Base-by-base conservation (phyloP, 2,888 invertebrate species). In the Branchipolynoe longqiensis region DNA sequence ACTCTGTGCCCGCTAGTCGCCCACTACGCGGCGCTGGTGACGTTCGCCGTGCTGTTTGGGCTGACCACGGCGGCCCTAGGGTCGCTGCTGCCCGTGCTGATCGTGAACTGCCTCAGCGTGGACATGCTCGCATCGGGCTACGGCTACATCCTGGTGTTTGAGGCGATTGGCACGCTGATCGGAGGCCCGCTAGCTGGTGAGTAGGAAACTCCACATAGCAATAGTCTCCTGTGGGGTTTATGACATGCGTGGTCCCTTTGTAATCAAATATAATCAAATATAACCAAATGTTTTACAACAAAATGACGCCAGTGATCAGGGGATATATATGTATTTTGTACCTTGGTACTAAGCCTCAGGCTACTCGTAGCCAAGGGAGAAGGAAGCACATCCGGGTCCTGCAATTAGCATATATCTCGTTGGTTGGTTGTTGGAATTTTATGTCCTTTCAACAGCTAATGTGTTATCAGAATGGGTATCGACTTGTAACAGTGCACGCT, bases 121-220 rank as follows among this genome's bases (percentile, higher is more conserved):
- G 85, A 86, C 25, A 82, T 89, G 31, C 89, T 91, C 74, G 87
- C 90, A 28, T 89, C 87, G 40, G 91, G 89, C 22, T 90, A 90
- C 69, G 90, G 91, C 33, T 90, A 89, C 81, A 85, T 90, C 0
- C 73, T 90, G 18, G 74, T 90, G n/a, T 89, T 90, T 78, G 88
- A 88, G 83, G 90, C 89, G 2, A 87, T 89, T 0, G 90, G 91
- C 8, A 88, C 88, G 59, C 86, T 90, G 12, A 73, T 89, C n/a
- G 91, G 91, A 2, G 90, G 89, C n/a, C 90, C 90, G 1, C 31
- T 89, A 2, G 89, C 91, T 85, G 90, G 91, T 91, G 83, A 48
- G 84, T 83, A 3, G 12, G 25, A 14, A 8, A n/a, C n/a, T n/a
- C 48, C 18, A 12, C 48, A 48, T 48, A 18, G 48, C 48, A 48